A percentile compares a stretch with the other conserved stretches of the same genome.
phyloP scores from a whole-genome alignment of 1,140 invertebrate species.

The Cydia fagiglandana region DNA sequence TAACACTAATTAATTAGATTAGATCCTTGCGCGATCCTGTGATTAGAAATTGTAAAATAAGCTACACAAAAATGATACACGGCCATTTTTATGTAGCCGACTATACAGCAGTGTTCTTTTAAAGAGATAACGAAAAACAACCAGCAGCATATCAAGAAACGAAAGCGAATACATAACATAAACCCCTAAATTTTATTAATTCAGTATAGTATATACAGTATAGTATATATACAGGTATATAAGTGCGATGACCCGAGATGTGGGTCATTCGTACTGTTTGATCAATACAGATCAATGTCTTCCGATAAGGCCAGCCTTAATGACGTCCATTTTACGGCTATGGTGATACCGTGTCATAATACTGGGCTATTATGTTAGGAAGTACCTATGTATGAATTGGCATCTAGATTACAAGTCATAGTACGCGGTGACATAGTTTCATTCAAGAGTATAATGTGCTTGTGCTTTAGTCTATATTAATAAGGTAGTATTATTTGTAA shows the following conservation, averaged over 20 bases:
- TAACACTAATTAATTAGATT: too few relatives aligned
- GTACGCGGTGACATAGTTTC: not conserved
- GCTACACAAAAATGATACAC: too few relatives aligned
- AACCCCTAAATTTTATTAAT: not conserved
- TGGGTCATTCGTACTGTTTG: conserved; percentile 16
- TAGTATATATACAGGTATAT: conserved; percentile 13
- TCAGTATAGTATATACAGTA: not conserved
- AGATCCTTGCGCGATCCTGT: too few relatives aligned
- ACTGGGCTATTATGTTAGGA: not conserved
- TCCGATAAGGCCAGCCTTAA: conserved; percentile 16
- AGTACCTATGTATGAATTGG: conserved; percentile 9
- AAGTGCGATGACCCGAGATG: conserved; percentile 14
- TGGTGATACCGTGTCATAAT: not conserved
- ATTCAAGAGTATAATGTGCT: not conserved
- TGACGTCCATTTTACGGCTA: not conserved
- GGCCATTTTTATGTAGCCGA: too few relatives aligned
- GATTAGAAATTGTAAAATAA: too few relatives aligned
- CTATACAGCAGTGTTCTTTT: too few relatives aligned
- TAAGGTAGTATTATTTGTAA: too few relatives aligned
- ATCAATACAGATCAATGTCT: conserved; percentile 28
- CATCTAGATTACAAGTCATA: not conserved
- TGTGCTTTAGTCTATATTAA: too few relatives aligned
- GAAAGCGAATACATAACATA: not conserved
- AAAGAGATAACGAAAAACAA: too few relatives aligned
- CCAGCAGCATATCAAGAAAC: too few relatives aligned